Evolutionary conservation across 35 echinoderm and acorn worm species (phyloP), one percentile per base, ranked within the genome.

Genomic region (Nesometra sesokonis): DNA sequence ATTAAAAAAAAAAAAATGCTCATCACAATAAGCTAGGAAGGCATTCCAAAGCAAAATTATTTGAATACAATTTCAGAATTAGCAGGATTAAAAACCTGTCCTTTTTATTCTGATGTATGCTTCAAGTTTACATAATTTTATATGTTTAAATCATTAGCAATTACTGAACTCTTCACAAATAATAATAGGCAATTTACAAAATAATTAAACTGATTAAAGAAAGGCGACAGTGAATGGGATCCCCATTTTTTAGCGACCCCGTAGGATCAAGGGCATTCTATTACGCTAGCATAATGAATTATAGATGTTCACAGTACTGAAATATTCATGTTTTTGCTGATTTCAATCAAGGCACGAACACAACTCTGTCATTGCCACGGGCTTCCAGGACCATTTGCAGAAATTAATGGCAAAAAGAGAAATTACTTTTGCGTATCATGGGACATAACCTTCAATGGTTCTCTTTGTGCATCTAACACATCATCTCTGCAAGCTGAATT

Each of bases 401-500:
- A 67, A 67, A 67, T 67, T 67, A 67, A 67, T 67, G 52, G 52
- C 52, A 67, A 67, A 67, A 67, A 67, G 52, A 67, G 52, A 67
- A 67, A 67, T 67, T 67, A 67, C 52, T 67, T 67, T 67, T 67
- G 52, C 9, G 21, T 67, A 67, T 67, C 52, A 67, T 13, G 52
- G 52, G 52, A 67, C 52, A 19, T 67, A 67, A 67, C 52, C 52
- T 67, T 67, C 52, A 67, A 27, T 67, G 52, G 52, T 67, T 67
- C 23, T 67, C 52, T 67, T 67, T 67, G 52, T 67, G 52, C 23
- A 19, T 67, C 52, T 67, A 5, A 67, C 52, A 67, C 52, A 19
- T 67, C 52, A 19, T 2, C 21, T 67, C 52, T 67, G 23, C 52
- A 27, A 67, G 52, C 11, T 13, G 21, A 67, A 67, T 67, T 67